Evolutionary conservation across 2,797 vertebrate species (phyloP), one percentile per base, ranked within the genome.

Genomic region (Philypnodon macrostomus): DNA sequence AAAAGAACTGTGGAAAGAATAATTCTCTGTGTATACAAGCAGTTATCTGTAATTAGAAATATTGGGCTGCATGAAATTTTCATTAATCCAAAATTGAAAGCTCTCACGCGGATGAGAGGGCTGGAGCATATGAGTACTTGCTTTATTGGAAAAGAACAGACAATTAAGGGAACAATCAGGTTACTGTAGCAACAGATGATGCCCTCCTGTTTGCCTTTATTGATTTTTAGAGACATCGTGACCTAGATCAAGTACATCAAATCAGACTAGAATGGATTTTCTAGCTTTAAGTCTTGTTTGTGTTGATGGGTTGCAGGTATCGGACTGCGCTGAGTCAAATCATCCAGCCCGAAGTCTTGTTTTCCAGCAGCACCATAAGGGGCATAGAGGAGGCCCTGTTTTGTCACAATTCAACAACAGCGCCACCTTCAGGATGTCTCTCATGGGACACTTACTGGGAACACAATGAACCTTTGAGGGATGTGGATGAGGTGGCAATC

Each of bases 371-470:
- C 47, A 88, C 90, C 21, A 30, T 92, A 47, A 85, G 81, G 12
- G 74, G 80, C 45, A 71, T 91, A 61, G 92, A 92, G 60, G 89
- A 92, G 73, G 75, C 70, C 0, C 46, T 92, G 35, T 92, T 91
- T 72, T 91, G 91, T 74, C 88, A 56, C 1, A 29, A 39, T 16
- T 54, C 56, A 4, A 55, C 61, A 19, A 14, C 39, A 15, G 16
- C 32, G 1, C 50, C 51, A 17, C 18, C 58, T 5, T 2, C 63
- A 19, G 72, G 44, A 17, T 53, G 30, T 32, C 24, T 42, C 34
- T 24, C 18, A 10, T 92, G 92, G 91, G 92, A 92, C n/a, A 57
- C 70, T 2, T 92, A 91, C 76, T 91, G 91, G 92, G 91, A 93
- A 58, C 87, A 76, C 36, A 92, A 92, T 2, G 89, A 92, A 30